phyloP scores from a whole-genome alignment of 2,888 invertebrate genomes.

The Catonia carolina region DNA sequence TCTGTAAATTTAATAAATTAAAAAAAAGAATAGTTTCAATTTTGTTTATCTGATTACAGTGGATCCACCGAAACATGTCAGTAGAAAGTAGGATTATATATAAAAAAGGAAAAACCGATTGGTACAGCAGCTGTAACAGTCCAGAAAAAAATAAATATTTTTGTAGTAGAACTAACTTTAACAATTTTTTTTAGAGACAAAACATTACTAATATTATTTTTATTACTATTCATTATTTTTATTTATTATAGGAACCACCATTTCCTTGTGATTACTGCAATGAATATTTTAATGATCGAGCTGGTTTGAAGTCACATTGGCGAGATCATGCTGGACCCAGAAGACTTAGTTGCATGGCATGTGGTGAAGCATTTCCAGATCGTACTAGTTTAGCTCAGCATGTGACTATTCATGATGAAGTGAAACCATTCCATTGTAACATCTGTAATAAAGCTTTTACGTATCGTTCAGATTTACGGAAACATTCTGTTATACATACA shows the following conservation, averaged over 20 bases:
- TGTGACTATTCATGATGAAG: constrained; percentile 53
- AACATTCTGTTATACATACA: constrained; percentile 46
- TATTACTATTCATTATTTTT: neutral
- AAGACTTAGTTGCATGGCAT: constrained; percentile 33
- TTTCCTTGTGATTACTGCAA: constrained; percentile 36
- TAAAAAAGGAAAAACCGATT: too few species aligned
- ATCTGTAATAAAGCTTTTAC: constrained; percentile 55
- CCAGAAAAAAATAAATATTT: too few species aligned
- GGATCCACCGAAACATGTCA: too few species aligned
- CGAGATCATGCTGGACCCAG: constrained; percentile 32
- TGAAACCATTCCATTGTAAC: constrained; percentile 53
- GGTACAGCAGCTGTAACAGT: too few species aligned
- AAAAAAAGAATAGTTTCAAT: too few species aligned
- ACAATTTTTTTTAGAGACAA: too few species aligned
- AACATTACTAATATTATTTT: too few species aligned
- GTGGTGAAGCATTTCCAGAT: constrained; percentile 56
- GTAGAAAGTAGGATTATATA: too few species aligned
- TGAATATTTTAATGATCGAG: constrained; percentile 30
- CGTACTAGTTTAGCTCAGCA: constrained; percentile 57
- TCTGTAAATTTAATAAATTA: too few species aligned
- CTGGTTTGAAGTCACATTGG: constrained; percentile 33
- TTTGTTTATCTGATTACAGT: too few species aligned
- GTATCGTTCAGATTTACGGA: constrained; percentile 43
- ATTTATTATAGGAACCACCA: constrained; percentile 27
- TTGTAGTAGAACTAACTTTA: too few species aligned